Evolutionary conservation across 2,113 vertebrate species (phyloP).

Genomic region (Chitala chitala): DNA sequence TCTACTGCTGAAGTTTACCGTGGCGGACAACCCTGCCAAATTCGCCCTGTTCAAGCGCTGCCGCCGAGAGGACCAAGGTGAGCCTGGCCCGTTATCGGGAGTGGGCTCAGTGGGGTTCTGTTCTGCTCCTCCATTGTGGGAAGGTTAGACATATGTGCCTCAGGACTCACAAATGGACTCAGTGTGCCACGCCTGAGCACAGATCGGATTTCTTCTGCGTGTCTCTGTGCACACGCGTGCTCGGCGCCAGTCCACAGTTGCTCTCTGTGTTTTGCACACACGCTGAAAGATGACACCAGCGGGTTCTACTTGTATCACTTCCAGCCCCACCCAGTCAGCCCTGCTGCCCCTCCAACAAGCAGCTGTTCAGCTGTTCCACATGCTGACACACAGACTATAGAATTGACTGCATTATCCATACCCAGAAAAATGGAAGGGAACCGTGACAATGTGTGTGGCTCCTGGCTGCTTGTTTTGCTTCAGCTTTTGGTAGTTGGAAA

Average conservation of each 20-base stretch:
- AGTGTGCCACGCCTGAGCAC: not conserved
- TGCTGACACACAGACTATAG: not conserved
- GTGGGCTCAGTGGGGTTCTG: not conserved
- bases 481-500: not conserved
- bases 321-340: not conserved
- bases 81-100: not conserved
- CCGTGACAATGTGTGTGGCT: not conserved
- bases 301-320: not conserved
- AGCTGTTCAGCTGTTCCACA: not conserved
- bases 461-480: not conserved
- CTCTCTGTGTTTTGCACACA: not conserved
- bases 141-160: no score
- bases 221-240: not conserved
- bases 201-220: not conserved
- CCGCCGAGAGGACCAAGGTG: conserved; percentile 89
- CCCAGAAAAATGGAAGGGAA: not conserved
- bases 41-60: conserved; percentile 93
- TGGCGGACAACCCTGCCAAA: conserved; percentile 90
- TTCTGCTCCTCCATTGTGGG: no score
- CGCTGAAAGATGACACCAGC: conserved; percentile 7
- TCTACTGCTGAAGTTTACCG: conserved; percentile 82
- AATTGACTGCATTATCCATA: no score
- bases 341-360: not conserved
- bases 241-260: not conserved
- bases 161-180: not conserved